A percentile compares a stretch with the other conserved stretches of the same genome.
phyloP scores from a whole-genome alignment of 2,113 vertebrate genomes.

The Piliocolobus tephrosceles region DNA sequence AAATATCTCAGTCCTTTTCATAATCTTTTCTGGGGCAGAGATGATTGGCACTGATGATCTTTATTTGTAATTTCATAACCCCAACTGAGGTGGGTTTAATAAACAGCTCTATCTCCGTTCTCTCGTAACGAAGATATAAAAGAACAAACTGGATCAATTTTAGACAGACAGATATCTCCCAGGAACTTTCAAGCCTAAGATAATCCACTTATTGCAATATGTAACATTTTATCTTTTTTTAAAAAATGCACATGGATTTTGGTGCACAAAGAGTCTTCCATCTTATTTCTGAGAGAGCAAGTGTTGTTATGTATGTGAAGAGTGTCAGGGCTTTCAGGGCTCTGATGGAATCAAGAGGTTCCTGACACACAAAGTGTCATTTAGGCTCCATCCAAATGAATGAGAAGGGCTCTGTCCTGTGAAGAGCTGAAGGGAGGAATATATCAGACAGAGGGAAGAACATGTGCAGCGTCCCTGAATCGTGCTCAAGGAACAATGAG shows the following conservation, averaged over 20 bases:
- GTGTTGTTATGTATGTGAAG: rapidly evolving
- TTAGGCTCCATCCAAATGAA: background rate
- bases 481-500: background rate
- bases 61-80: background rate
- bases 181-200: background rate
- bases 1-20: background rate
- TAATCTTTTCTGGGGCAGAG: background rate
- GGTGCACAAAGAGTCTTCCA: background rate
- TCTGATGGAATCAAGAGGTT: background rate
- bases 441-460: background rate
- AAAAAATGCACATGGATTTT: background rate
- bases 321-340: background rate
- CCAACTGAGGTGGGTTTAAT: background rate
- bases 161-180: background rate
- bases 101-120: background rate
- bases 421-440: background rate
- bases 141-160: background rate
- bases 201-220: background rate
- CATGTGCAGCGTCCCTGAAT: background rate
- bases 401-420: background rate
- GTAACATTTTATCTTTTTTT: background rate
- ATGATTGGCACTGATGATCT: background rate
- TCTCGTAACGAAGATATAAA: background rate
- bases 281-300: background rate
- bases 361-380: background rate